These are phyloP conservation scores for Erythrocercus mccallii DNA, from an alignment of 2,113 vertebrate species.

Conservation along the genomic window DNA sequence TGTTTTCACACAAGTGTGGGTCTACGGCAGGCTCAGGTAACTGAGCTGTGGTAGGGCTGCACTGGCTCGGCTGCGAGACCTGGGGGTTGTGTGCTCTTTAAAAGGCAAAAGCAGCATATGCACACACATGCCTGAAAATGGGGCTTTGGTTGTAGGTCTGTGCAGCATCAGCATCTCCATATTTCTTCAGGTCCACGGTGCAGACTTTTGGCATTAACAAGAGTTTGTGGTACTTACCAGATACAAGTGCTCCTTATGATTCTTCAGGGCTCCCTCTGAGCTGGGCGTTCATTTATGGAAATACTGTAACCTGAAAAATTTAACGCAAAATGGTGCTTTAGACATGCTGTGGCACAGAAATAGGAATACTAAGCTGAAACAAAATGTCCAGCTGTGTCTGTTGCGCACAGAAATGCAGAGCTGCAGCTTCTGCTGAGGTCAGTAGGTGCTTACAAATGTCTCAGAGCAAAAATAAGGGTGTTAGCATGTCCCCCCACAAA, in stretches of 20 bases:
- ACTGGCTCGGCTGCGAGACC: neutral
- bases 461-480: neutral
- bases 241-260: neutral
- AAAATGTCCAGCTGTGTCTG: neutral
- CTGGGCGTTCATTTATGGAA: neutral
- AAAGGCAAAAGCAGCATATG: neutral
- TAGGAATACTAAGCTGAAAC: neutral
- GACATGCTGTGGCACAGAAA: neutral
- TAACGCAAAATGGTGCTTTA: neutral
- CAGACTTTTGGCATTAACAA: neutral
- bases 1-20: neutral
- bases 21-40: neutral
- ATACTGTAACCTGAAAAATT: neutral
- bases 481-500: neutral
- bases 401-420: accelerated
- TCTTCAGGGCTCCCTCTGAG: neutral
- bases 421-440: neutral
- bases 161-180: neutral
- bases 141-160: neutral
- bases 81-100: neutral
- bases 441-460: neutral
- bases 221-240: neutral
- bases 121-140: neutral
- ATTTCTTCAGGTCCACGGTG: neutral
- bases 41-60: neutral